Base-by-base conservation (phyloP, 2,797 vertebrate species). In the Manis crassicaudata region DNA sequence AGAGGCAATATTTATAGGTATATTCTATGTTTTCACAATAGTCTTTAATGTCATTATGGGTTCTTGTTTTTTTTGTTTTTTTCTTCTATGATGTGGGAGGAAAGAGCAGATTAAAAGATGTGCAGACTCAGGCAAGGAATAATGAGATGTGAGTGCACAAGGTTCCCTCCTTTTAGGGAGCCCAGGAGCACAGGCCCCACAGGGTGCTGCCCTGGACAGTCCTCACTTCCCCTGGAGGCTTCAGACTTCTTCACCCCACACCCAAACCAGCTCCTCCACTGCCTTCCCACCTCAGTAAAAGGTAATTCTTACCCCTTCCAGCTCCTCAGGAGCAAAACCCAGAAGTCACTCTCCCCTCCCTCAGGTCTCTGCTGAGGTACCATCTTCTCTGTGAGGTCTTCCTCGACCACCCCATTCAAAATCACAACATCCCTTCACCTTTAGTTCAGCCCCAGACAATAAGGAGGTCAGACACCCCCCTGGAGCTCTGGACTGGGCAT, bases 101-200 rank as follows among this genome's bases (percentile, higher is more conserved):
- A 96, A 89, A 92, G 16, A 68, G 46, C 65, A 76, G n/a, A 84
- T 84, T 75, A 37, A 62, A 72, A 88, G 9, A 85, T 25, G 86
- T 0, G 32, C 29, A 65, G 37, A 52, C 4, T 0, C 10, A 65
- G 35, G 54, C 46, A 91, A 80, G 60, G 25, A 70, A 68, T 58
- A 90, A 60, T 18, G 29, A 60, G 37, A 75, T 29, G 29, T 4
- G 5, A 56, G 52, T 56, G 20, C 46, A 25, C 52, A 73, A 46
- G 21, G 1, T 13, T 50, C 40, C 92, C 65, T 43, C 27, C 2
- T 40, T 5, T 2, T 29, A 54, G 72, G 46, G 73, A 75, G 35
- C 1, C 6, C 6, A 20, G 2, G 32, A 21, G 16, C 65, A 20
- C 32, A n/a, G 16, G 65, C 35, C 70, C 43, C 40, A 18, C 43